Evolutionary conservation across 64 coral and sea anemone genomes (phyloP).

Genomic region (Pocillopora damicornis): DNA sequence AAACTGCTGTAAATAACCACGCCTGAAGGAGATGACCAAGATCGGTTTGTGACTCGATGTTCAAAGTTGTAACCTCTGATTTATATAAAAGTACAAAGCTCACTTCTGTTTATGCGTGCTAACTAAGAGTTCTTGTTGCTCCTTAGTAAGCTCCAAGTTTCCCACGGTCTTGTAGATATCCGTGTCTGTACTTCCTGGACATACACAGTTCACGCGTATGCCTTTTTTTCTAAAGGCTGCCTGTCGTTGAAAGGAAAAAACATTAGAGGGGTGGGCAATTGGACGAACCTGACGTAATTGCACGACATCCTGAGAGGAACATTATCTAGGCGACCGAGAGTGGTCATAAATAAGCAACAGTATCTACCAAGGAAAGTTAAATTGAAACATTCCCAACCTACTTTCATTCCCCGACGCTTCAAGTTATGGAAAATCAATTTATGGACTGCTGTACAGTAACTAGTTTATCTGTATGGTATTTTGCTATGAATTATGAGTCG

Average conservation of each 20-base stretch:
- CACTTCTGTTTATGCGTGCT: constrained; percentile 68
- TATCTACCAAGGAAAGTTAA: no score
- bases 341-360: no score
- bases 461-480: background rate
- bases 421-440: no score
- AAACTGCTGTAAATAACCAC: background rate
- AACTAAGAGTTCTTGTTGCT: constrained; percentile 63
- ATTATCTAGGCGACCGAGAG: no score
- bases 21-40: background rate
- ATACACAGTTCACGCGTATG: constrained; percentile 86
- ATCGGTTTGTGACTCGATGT: background rate
- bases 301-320: no score
- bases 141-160: constrained; percentile 52
- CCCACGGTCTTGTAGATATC: constrained; percentile 47
- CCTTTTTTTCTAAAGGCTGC: constrained; percentile 73
- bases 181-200: constrained; percentile 79
- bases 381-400: no score
- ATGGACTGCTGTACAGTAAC: no score
- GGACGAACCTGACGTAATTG: no score
- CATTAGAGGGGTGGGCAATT: background rate
- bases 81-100: background rate
- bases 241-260: constrained; percentile 34
- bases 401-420: no score
- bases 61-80: background rate
- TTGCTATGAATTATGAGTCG: background rate